Percentiles rank a stretch among this genome's conserved stretches.
Evolutionary conservation across 1,140 invertebrate species (phyloP).

Genomic region (Heliothis subflexa): DNA sequence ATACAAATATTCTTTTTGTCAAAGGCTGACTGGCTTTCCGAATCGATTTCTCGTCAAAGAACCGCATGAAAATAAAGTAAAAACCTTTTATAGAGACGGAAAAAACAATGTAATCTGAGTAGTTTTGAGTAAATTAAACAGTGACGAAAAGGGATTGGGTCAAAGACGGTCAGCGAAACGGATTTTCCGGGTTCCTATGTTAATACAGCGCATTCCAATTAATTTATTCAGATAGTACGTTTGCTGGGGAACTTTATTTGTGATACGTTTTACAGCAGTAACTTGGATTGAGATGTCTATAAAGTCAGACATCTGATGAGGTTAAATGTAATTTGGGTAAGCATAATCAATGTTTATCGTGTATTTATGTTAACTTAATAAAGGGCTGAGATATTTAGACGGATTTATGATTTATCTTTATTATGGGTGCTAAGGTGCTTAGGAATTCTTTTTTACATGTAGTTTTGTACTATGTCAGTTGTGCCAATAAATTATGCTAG

Average conservation of each 20-base stretch:
- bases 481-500: too few relatives aligned
- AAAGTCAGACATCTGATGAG: not conserved
- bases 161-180: conserved; percentile 26
- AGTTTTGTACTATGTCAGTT: too few relatives aligned
- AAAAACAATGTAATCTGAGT: conserved; percentile 34
- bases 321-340: too few relatives aligned
- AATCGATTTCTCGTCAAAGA: not conserved
- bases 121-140: conserved; percentile 46
- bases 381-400: too few relatives aligned
- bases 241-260: conserved; percentile 23
- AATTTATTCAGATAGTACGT: conserved; percentile 32
- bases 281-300: not conserved
- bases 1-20: conserved; percentile 26
- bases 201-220: conserved; percentile 43
- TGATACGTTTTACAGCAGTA: conserved; percentile 18
- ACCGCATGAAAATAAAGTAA: not conserved
- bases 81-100: not conserved
- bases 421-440: too few relatives aligned
- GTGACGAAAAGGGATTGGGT: conserved; percentile 37
- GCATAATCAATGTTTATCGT: too few relatives aligned
- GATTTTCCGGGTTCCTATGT: conserved; percentile 41
- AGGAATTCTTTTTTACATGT: too few relatives aligned
- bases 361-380: too few relatives aligned
- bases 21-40: not conserved
- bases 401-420: too few relatives aligned